phyloP scores from a whole-genome alignment of 92 coral and sea anemone species.

The Meandrina meandrites region DNA sequence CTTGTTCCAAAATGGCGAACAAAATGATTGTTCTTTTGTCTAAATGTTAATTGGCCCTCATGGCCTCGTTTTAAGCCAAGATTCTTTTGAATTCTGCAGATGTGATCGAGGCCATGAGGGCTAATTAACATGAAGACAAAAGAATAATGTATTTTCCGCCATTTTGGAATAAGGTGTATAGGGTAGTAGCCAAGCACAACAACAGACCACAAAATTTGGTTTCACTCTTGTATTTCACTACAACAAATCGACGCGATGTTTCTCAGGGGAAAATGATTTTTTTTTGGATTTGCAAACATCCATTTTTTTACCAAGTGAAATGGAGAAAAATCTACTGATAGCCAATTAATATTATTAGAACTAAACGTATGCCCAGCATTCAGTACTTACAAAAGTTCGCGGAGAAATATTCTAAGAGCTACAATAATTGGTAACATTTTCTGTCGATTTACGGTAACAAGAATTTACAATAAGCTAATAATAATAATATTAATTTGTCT shows the following conservation, averaged over 20 bases:
- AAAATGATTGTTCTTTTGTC: too few relatives aligned
- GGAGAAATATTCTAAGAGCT: background rate
- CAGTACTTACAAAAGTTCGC: constrained; percentile 12
- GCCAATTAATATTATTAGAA: background rate
- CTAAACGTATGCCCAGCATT: constrained; percentile 7
- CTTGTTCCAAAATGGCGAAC: too few relatives aligned
- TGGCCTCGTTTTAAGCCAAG: too few relatives aligned
- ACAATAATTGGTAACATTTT: background rate
- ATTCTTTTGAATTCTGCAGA: too few relatives aligned
- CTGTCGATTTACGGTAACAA: background rate
- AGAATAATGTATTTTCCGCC: too few relatives aligned
- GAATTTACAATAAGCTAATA: background rate
- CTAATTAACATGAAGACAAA: too few relatives aligned
- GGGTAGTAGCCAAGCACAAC: background rate
- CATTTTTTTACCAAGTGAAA: constrained; percentile 7
- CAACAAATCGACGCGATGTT: background rate
- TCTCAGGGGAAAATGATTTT: background rate
- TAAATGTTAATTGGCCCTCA: too few relatives aligned
- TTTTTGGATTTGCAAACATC: constrained; percentile 13
- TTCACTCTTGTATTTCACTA: constrained; percentile 21
- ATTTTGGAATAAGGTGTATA: too few relatives aligned
- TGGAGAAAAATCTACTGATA: background rate
- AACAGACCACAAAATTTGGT: background rate
- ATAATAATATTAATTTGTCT: background rate
- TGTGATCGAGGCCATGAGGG: too few relatives aligned